Percentiles rank a stretch among this genome's conserved stretches.
These are phyloP conservation scores for Drosophila heteroneura DNA, from an alignment of 2,888 invertebrate species.

Conservation along the genomic window DNA sequence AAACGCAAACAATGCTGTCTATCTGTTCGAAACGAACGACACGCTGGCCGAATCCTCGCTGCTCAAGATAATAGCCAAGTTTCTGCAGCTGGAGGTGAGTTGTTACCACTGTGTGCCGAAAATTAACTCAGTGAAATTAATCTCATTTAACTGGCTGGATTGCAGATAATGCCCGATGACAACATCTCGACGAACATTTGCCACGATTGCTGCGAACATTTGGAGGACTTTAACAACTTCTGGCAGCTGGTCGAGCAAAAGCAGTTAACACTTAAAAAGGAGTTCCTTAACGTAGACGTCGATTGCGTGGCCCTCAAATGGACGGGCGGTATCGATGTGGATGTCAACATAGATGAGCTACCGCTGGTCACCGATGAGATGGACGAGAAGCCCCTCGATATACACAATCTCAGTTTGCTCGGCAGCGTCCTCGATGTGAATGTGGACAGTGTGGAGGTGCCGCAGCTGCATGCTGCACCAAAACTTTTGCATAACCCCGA, in stretches of 20 bases:
- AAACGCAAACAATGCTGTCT: conserved; percentile 63
- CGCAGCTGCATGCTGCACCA: conserved; percentile 11
- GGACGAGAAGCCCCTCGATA: conserved; percentile 71
- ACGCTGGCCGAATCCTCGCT: conserved; percentile 66
- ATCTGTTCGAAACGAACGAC: conserved; percentile 68
- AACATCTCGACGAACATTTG: conserved; percentile 68
- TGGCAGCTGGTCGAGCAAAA: conserved; percentile 73
- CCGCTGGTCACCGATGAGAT: conserved; percentile 65
- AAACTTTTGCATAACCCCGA: conserved; percentile 1
- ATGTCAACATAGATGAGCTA: conserved; percentile 69
- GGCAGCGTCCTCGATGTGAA: conserved; percentile 70
- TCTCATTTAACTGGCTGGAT: not conserved
- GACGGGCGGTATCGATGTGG: conserved; percentile 57
- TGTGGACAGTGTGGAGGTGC: conserved; percentile 69
- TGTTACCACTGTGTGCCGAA: not conserved
- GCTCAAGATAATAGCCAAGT: conserved; percentile 77
- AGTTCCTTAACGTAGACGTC: conserved; percentile 69
- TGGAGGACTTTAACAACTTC: conserved; percentile 73
- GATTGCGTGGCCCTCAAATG: conserved; percentile 69
- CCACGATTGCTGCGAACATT: conserved; percentile 68
- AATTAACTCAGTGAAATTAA: not conserved
- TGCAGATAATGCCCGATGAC: conserved; percentile 67
- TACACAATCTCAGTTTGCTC: conserved; percentile 64
- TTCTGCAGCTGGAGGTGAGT: conserved; percentile 71
- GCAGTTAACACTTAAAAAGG: conserved; percentile 67